A percentile compares a stretch with the other conserved stretches of the same genome.
Conservation (phyloP, 2,797 vertebrate species). For the Hemibagrus guttatus region DNA sequence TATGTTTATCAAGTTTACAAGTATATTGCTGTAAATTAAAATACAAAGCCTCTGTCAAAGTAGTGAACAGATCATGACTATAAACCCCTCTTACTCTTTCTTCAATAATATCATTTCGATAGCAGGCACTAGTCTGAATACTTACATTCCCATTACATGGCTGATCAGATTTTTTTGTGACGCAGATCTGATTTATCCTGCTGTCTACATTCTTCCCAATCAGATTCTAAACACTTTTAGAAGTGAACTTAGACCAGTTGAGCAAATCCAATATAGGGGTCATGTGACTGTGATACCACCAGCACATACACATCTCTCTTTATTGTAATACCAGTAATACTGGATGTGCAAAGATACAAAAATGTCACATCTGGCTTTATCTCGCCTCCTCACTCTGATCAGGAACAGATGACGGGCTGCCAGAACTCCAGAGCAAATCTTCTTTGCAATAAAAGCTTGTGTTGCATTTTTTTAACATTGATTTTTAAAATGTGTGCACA, state of each 20-base stretch:
- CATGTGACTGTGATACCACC: not conserved
- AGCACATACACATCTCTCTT: constrained; percentile 1
- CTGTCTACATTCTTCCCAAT: not conserved
- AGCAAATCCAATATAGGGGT: not conserved
- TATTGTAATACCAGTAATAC: not conserved
- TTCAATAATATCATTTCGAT: not conserved
- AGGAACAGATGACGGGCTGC: not conserved
- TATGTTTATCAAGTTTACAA: not conserved
- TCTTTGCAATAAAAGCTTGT: constrained; percentile 16
- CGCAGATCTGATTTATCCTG: not conserved
- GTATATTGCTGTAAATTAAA: not conserved
- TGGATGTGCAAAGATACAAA: not conserved
- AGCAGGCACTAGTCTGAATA: not conserved
- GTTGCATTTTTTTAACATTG: not conserved
- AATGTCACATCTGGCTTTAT: not conserved
- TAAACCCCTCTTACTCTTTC: not conserved
- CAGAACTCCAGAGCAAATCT: not conserved
- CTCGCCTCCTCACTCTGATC: not conserved
- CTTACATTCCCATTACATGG: not conserved
- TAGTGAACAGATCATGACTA: not conserved
- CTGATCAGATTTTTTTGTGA: not conserved
- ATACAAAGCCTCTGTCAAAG: not conserved
- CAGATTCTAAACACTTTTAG: not conserved
- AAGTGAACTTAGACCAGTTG: not conserved
- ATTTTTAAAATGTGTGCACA: not conserved